Conservation (phyloP, 2,113 vertebrate species). For the Ursus arctos region DNA sequence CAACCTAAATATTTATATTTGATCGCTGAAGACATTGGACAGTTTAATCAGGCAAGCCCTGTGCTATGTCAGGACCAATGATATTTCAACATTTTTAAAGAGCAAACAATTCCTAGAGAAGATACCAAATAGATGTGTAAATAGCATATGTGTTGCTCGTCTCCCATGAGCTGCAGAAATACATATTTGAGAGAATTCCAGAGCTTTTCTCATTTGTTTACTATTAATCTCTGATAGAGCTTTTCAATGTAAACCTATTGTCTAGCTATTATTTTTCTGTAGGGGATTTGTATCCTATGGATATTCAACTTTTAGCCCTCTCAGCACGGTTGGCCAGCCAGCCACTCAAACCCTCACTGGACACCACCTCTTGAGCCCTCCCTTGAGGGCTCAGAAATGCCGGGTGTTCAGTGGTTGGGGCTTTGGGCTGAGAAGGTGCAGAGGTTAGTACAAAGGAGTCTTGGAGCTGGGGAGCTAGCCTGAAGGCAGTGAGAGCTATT, state of each 20-base stretch:
- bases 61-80: not conserved
- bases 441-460: not conserved
- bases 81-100: conserved; percentile 59
- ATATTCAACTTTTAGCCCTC: not conserved
- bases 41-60: not conserved
- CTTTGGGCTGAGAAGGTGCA: not conserved
- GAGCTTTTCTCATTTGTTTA: conserved; percentile 14
- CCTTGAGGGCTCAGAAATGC: conserved; percentile 7
- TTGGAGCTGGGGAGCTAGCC: not conserved
- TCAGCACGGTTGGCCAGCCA: not conserved
- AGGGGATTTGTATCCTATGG: not conserved
- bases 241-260: not conserved
- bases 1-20: conserved; percentile 81
- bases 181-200: not conserved
- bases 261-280: not conserved
- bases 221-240: not conserved
- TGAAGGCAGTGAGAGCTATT: not conserved
- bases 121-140: not conserved
- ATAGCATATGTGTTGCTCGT: not conserved
- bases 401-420: not conserved
- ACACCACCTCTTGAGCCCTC: not conserved
- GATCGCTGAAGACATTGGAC: conserved; percentile 71
- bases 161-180: not conserved
- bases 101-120: not conserved
- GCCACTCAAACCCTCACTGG: not conserved